These are phyloP conservation scores for Drosophila takahashii DNA, from an alignment of 1,140 invertebrate species.

Conservation along the genomic window DNA sequence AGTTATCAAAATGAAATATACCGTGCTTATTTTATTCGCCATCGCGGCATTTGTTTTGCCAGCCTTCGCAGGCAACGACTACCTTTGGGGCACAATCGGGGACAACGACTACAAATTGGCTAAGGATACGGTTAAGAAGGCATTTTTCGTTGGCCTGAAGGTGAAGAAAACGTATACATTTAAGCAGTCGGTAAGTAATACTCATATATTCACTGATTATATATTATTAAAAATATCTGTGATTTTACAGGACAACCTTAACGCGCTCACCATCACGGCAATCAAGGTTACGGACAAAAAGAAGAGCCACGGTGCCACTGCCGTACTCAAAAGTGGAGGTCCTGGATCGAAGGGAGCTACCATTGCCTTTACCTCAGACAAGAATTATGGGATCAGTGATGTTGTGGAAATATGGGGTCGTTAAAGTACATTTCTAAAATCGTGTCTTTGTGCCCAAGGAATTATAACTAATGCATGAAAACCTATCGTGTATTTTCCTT, in stretches of 20 bases:
- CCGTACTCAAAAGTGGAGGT: constrained; percentile 49
- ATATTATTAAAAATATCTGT: neutral
- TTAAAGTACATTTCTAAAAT: constrained; percentile 12
- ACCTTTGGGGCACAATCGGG: constrained; percentile 63
- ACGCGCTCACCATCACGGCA: constrained; percentile 72
- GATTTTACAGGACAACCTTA: constrained; percentile 47
- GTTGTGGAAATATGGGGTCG: constrained; percentile 72
- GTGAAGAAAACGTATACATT: constrained; percentile 67
- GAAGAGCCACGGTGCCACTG: constrained; percentile 64
- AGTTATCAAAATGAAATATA: constrained; percentile 12
- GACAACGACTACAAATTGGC: constrained; percentile 63
- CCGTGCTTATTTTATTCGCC: constrained; percentile 3
- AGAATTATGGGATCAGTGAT: constrained; percentile 67
- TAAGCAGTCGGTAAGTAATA: constrained; percentile 57
- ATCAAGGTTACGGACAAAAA: constrained; percentile 65
- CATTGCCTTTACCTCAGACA: constrained; percentile 58
- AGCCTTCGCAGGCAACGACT: constrained; percentile 48
- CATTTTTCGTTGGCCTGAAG: constrained; percentile 63
- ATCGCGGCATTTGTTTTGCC: constrained; percentile 31
- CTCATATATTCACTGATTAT: neutral
- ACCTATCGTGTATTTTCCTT: neutral
- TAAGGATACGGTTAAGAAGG: constrained; percentile 68
- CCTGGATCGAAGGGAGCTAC: constrained; percentile 76
- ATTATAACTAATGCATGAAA: neutral
- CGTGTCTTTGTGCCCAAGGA: neutral